A percentile compares a stretch with the other conserved stretches of the same genome.
These are phyloP conservation scores for Ochotona princeps DNA, from an alignment of 2,113 vertebrate genomes.

Conservation along the genomic window DNA sequence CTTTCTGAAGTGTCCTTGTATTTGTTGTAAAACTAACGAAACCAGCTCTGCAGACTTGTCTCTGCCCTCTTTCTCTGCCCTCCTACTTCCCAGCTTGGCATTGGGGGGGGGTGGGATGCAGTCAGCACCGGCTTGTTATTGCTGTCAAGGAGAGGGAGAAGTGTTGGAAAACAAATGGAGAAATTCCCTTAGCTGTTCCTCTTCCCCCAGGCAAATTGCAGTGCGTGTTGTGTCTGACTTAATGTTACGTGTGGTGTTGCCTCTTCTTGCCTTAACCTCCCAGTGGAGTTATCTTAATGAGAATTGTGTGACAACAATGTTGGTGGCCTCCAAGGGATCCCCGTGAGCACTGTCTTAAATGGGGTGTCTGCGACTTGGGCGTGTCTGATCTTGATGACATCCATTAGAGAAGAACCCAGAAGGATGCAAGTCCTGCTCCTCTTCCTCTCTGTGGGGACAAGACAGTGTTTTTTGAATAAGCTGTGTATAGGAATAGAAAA, in stretches of 20 bases:
- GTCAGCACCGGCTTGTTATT: slow-evolving; percentile 36
- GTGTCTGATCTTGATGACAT: slow-evolving; percentile 72
- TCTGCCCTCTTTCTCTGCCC: fast-evolving
- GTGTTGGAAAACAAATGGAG: slow-evolving; percentile 76
- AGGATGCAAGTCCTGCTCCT: neutral
- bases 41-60: neutral
- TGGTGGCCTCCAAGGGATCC: slow-evolving; percentile 48
- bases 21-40: neutral
- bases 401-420: slow-evolving; percentile 56
- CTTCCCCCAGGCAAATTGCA: slow-evolving; percentile 68
- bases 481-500: too few relatives aligned
- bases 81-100: neutral
- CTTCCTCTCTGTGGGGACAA: neutral
- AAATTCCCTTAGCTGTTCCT: slow-evolving; percentile 74
- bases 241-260: slow-evolving; percentile 46
- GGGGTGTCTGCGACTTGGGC: slow-evolving; percentile 61
- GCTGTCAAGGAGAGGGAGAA: slow-evolving; percentile 63
- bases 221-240: slow-evolving; percentile 45
- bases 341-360: slow-evolving; percentile 32
- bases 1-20: too few relatives aligned
- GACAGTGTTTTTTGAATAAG: neutral
- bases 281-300: slow-evolving; percentile 77
- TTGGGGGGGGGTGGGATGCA: neutral
- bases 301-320: slow-evolving; percentile 70
- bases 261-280: slow-evolving; percentile 61